These are phyloP conservation scores for Ormia ochracea DNA, from an alignment of 2,888 invertebrate genomes.

Conservation along the genomic window DNA sequence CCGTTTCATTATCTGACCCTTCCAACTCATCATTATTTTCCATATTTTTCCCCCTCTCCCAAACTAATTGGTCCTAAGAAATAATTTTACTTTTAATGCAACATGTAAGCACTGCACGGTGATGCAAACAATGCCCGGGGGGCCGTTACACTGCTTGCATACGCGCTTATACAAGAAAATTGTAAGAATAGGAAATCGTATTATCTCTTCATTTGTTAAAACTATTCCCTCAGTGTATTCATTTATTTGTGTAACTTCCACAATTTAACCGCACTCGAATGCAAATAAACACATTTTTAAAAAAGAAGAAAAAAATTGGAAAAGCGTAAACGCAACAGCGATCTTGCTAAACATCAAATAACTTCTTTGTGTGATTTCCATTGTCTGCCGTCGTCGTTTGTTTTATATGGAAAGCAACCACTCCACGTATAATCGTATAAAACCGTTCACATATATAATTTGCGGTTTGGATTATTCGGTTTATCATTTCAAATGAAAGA, in stretches of 20 bases:
- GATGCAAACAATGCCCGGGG: too few species aligned
- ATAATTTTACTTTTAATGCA: too few species aligned
- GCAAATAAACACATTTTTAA: conserved; percentile 21
- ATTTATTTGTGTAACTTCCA: conserved; percentile 15
- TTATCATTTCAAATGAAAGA: not conserved
- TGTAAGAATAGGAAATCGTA: too few species aligned
- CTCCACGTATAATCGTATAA: not conserved
- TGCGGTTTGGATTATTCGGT: conserved; percentile 42
- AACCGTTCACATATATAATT: conserved; percentile 16
- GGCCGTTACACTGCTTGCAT: too few species aligned
- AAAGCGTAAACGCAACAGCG: not conserved
- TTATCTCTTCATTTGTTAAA: too few species aligned
- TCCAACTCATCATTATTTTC: too few species aligned
- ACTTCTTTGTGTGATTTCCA: conserved; percentile 52
- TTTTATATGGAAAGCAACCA: conserved; percentile 5
- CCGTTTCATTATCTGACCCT: too few species aligned
- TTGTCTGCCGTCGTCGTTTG: conserved; percentile 21
- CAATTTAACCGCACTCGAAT: conserved; percentile 40
- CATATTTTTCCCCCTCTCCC: too few species aligned
- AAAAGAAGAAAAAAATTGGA: not conserved
- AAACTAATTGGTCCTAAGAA: too few species aligned
- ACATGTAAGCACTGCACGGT: too few species aligned
- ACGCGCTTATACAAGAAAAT: too few species aligned
- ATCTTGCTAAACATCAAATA: conserved; percentile 50
- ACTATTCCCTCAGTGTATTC: conserved; percentile 17